Conservation (phyloP, 2,113 vertebrate species). For the Ptilonorhynchus violaceus region DNA sequence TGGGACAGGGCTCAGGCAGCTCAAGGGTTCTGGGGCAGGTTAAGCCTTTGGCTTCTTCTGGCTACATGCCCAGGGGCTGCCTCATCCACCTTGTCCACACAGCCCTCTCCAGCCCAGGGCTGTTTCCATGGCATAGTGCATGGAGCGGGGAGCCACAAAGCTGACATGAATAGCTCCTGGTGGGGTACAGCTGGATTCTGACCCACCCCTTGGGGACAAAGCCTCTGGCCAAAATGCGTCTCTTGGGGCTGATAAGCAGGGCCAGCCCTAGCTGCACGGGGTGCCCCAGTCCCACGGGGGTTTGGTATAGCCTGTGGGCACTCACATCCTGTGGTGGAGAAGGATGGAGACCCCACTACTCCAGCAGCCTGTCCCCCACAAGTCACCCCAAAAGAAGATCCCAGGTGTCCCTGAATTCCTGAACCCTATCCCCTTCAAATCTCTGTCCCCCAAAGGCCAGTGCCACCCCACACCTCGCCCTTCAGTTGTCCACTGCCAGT, state of each 20-base stretch:
- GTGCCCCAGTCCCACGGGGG: too few relatives aligned
- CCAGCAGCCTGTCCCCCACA: fast-evolving
- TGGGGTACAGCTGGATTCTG: background rate
- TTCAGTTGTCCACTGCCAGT: background rate
- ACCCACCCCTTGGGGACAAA: background rate
- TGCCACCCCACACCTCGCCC: background rate
- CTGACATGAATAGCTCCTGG: fast-evolving
- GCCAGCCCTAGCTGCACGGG: background rate
- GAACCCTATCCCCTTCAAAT: background rate
- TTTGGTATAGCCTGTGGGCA: background rate
- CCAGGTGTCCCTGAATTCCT: background rate
- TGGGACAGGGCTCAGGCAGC: background rate
- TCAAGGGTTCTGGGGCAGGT: background rate
- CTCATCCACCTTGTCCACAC: background rate
- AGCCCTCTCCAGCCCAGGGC: background rate
- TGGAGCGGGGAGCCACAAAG: background rate
- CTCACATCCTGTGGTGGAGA: background rate
- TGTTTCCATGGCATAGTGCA: background rate
- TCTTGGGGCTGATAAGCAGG: background rate
- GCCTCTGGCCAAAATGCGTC: background rate
- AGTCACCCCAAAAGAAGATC: background rate
- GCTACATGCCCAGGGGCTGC: background rate
- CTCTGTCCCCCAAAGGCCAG: background rate
- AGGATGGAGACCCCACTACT: background rate
- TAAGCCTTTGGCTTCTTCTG: background rate